These are phyloP conservation scores for Norana najaformis DNA, from an alignment of 2,888 invertebrate species.

Conservation along the genomic window DNA sequence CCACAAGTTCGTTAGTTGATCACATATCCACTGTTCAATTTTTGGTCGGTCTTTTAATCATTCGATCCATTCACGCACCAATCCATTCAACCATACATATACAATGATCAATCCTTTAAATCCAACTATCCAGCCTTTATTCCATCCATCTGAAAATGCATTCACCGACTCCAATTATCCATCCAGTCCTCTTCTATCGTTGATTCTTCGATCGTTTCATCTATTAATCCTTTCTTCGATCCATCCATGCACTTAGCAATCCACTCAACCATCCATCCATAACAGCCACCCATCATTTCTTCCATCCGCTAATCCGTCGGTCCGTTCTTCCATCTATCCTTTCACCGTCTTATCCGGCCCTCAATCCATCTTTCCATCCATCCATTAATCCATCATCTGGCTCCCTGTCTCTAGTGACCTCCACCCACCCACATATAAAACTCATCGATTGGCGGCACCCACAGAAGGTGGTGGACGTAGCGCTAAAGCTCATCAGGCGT, in stretches of 20 bases:
- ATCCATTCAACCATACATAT: not conserved
- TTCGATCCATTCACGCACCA: too few relatives aligned
- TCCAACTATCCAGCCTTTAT: too few relatives aligned
- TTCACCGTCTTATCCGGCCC: not conserved
- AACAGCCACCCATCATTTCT: not conserved
- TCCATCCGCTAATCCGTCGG: not conserved
- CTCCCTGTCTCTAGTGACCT: not conserved
- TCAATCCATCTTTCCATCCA: not conserved
- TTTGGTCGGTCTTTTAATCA: too few relatives aligned
- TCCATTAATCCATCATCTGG: constrained; percentile 1
- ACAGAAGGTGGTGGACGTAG: not conserved
- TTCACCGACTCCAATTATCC: not conserved
- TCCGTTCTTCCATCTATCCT: not conserved
- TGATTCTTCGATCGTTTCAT: not conserved
- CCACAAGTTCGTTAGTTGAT: not conserved
- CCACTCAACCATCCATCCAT: not conserved
- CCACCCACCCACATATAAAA: not conserved
- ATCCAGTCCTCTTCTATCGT: not conserved
- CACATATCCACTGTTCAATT: not conserved
- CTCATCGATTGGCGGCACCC: not conserved
- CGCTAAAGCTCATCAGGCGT: not conserved
- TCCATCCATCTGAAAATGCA: too few relatives aligned
- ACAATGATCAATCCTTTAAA: not conserved
- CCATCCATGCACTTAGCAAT: not conserved
- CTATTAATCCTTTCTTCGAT: too few relatives aligned